These are phyloP conservation scores for Chlorodrepanis virens DNA, from an alignment of 2,113 vertebrate genomes.

Conservation along the genomic window DNA sequence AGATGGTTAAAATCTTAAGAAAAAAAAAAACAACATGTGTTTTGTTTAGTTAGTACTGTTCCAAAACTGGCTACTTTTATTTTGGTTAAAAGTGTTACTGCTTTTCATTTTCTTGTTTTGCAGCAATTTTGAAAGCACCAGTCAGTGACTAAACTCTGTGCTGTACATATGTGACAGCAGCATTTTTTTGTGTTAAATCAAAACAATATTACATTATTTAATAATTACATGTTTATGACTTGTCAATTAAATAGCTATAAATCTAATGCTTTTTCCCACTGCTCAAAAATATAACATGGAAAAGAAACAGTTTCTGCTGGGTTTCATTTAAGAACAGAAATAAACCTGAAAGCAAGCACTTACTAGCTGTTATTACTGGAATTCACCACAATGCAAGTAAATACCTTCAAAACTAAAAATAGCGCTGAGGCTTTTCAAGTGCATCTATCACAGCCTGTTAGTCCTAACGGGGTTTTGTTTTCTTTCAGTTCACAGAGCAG, in stretches of 20 bases:
- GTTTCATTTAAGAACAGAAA: slow-evolving; percentile 17
- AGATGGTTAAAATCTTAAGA: not conserved
- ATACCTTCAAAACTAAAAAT: slow-evolving; percentile 29
- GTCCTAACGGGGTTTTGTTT: not conserved
- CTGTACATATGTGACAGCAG: not conserved
- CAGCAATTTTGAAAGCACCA: not conserved
- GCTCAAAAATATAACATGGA: not conserved
- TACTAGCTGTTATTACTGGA: slow-evolving; percentile 20
- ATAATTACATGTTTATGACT: not conserved
- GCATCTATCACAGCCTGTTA: slow-evolving; percentile 15
- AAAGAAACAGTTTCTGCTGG: not conserved
- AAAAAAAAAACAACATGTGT: not conserved
- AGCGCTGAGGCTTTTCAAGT: not conserved
- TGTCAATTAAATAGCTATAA: not conserved
- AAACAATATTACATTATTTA: not conserved
- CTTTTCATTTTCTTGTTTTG: not conserved
- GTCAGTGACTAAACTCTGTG: not conserved
- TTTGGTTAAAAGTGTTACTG: not conserved
- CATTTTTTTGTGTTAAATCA: not conserved
- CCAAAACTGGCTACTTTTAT: not conserved
- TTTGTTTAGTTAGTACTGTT: not conserved
- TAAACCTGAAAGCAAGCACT: slow-evolving; percentile 30
- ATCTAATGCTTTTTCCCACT: not conserved
- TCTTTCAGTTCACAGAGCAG: not conserved
- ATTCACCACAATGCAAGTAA: slow-evolving; percentile 39